Evolutionary conservation across 2,888 invertebrate species (phyloP), one percentile per base, ranked within the genome.

Genomic region (Calliopum simillimum): DNA sequence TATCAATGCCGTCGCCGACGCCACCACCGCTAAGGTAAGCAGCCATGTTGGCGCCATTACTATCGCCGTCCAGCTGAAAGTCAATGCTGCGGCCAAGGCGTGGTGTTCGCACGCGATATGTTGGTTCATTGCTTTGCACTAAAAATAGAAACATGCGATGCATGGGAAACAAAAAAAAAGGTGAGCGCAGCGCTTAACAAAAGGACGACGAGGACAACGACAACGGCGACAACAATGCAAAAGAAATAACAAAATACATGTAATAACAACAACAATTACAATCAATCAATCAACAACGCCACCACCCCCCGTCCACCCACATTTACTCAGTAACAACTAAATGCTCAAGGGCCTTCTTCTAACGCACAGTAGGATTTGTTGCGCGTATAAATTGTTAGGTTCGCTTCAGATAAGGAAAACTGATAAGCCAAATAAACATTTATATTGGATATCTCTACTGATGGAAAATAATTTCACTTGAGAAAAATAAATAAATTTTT

Each of bases 11-110:
- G 14, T 19, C 55, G 21, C 21, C 21, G 66, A 19, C 51, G 47
- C 74, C 72, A 33, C 51, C 51, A 71, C 53, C 73, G 72, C 46
- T 73, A 75, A 77, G 74, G 59, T 68, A 68, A 16, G 69, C 67
- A 51, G 51, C 68, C 56, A 41, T 65, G 25, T 64, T 70, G 51
- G 41, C 73, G 25, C 53, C 72, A 58, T 69, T 70, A 19, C 53
- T 64, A 61, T 76, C 79, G 58, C 78, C 65, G 69, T 80, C 73
- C 75, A 79, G 79, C 74, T 80, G 82, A 76, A 83, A 81, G 78
- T 84, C 84, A 75, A 84, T 80, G 78, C 87, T 87, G 74, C 88
- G 85, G 56, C 88, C 88, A 71, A 88, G 82, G 75, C 88, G 85
- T 72, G 88, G 88, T 68, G 87, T 87, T 70, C 83, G 82, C 79